Percentiles rank a stretch among this genome's conserved stretches.
Conservation (phyloP, 2,113 vertebrate genomes). For the Campylomormyrus numenius region DNA sequence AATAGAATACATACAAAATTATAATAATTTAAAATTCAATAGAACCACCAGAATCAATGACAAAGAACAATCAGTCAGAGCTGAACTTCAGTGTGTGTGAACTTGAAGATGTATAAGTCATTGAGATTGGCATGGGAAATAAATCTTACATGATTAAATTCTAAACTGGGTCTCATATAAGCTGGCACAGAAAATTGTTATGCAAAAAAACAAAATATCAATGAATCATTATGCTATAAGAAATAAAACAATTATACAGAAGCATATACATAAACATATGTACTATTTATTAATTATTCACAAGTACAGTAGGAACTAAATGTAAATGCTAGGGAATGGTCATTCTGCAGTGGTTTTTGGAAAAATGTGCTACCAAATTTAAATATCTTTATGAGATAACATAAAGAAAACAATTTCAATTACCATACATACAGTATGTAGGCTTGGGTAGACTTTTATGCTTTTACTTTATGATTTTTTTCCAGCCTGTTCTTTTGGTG, state of each 20-base stretch:
- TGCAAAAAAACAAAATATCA: neutral
- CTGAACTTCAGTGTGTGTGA: neutral
- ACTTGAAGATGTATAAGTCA: neutral
- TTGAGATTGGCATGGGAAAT: neutral
- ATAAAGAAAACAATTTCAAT: neutral
- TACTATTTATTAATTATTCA: neutral
- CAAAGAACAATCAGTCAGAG: neutral
- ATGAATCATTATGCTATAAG: neutral
- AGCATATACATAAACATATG: neutral
- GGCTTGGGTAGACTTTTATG: neutral
- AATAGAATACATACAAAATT: neutral
- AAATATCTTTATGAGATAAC: neutral
- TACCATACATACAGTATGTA: neutral
- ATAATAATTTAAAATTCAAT: neutral
- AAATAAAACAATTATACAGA: neutral
- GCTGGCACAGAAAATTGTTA: neutral
- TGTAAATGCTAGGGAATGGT: neutral
- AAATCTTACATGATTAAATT: neutral
- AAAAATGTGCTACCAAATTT: neutral
- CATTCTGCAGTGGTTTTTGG: neutral
- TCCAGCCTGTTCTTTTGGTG: neutral
- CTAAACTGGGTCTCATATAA: neutral
- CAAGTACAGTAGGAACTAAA: neutral
- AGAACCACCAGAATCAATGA: neutral
- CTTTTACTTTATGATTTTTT: neutral